phyloP scores from a whole-genome alignment of 1,140 invertebrate genomes.

The Drosophila sechellia region DNA sequence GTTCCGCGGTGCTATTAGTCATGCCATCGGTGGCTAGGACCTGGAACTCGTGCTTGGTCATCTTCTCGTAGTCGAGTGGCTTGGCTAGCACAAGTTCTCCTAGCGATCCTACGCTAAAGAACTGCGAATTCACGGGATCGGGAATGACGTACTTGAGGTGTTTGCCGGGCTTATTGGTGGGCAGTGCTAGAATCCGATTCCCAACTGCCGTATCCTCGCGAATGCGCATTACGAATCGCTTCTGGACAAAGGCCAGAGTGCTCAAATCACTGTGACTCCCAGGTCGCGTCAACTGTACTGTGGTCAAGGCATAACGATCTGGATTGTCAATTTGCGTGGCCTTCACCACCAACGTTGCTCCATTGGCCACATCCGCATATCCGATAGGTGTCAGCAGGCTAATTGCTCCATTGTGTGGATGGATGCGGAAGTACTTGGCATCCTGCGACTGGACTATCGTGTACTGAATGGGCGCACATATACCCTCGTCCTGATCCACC shows the following conservation, averaged over 20 bases:
- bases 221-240: constrained; percentile 89
- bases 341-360: constrained; percentile 90
- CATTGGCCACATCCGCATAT: constrained; percentile 87
- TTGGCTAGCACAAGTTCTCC: constrained; percentile 92
- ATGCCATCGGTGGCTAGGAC: constrained; percentile 93
- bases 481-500: constrained; percentile 90
- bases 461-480: constrained; percentile 89
- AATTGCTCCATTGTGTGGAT: constrained; percentile 88
- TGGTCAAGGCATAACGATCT: constrained; percentile 94
- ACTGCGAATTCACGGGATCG: constrained; percentile 78
- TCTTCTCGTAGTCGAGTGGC: constrained; percentile 92
- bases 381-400: constrained; percentile 87
- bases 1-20: constrained; percentile 85
- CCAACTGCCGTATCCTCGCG: constrained; percentile 91
- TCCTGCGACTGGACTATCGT: constrained; percentile 85
- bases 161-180: constrained; percentile 88
- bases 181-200: constrained; percentile 88
- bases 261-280: constrained; percentile 84
- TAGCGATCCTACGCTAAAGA: constrained; percentile 89
- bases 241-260: constrained; percentile 88
- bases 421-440: constrained; percentile 85
- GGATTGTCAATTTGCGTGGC: constrained; percentile 94
- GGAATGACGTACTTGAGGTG: constrained; percentile 83
- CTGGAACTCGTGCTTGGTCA: constrained; percentile 89
- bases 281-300: constrained; percentile 87